Evolutionary conservation across 92 coral and sea anemone species (phyloP).

Genomic region (Galaxea fascicularis): DNA sequence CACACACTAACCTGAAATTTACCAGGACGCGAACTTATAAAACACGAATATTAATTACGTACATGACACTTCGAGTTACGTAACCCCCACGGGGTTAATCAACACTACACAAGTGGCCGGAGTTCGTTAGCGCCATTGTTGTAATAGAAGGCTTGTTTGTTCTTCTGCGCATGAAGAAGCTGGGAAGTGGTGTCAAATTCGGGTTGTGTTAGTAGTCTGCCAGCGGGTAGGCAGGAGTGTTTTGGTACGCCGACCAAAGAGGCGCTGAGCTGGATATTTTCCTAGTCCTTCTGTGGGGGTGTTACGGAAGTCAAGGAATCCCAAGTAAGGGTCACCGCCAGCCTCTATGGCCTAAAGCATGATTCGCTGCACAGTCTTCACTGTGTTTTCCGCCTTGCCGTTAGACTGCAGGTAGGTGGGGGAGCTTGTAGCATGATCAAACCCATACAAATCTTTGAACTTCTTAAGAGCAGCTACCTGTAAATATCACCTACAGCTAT

Average conservation of each 20-base stretch:
- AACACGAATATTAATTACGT: no score
- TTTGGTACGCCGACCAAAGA: conserved; percentile 18
- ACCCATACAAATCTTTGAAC: conserved; percentile 18
- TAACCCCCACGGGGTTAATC: no score
- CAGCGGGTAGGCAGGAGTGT: conserved; percentile 27
- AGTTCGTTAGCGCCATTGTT: conserved; percentile 27
- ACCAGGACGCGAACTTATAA: no score
- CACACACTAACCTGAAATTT: no score
- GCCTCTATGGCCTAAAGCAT: conserved; percentile 27
- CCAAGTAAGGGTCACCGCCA: conserved; percentile 38
- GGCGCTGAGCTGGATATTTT: conserved; percentile 30
- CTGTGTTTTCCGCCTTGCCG: conserved; percentile 19
- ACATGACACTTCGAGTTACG: no score
- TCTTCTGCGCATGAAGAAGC: background rate
- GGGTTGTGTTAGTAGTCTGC: conserved; percentile 7
- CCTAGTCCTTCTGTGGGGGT: conserved; percentile 36
- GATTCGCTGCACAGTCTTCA: conserved; percentile 22
- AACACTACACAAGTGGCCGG: no score
- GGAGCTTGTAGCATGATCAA: conserved; percentile 37
- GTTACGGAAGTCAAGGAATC: conserved; percentile 39
- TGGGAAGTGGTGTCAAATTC: conserved; percentile 15
- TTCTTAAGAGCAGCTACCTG: no score
- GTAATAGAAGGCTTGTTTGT: conserved; percentile 42
- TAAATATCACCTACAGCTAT: no score
- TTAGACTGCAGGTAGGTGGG: conserved; percentile 24